phyloP scores from a whole-genome alignment of 2,888 invertebrate species.

The Pammene aurita region DNA sequence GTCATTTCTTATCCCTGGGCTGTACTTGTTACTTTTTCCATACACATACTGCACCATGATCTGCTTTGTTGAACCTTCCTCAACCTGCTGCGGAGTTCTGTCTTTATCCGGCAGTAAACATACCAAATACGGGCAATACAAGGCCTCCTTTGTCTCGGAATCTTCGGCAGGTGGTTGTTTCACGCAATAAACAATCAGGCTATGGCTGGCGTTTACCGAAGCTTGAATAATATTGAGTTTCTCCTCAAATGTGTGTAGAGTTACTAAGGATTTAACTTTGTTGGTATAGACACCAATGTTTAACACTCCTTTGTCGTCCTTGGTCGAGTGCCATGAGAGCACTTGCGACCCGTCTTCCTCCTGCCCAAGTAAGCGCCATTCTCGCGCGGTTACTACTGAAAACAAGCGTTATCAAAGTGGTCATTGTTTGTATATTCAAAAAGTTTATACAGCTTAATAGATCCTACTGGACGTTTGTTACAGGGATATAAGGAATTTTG shows the following conservation, averaged over 20 bases:
- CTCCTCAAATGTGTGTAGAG: constrained; percentile 85
- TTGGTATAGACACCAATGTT: constrained; percentile 85
- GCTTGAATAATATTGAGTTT: constrained; percentile 90
- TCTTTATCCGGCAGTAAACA: constrained; percentile 79
- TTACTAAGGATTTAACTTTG: constrained; percentile 82
- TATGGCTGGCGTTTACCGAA: constrained; percentile 87
- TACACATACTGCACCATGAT: constrained; percentile 91
- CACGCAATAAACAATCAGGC: constrained; percentile 86
- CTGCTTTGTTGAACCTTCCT: constrained; percentile 86
- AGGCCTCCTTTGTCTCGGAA: constrained; percentile 61
- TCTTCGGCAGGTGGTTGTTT: constrained; percentile 77
- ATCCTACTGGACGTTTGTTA: neutral
- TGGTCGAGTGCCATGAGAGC: constrained; percentile 85
- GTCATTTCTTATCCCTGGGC: constrained; percentile 81
- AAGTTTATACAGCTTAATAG: too few relatives aligned
- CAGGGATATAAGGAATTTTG: neutral
- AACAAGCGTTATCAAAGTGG: constrained; percentile 36
- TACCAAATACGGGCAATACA: constrained; percentile 86
- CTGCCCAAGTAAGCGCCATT: constrained; percentile 92
- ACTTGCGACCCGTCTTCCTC: constrained; percentile 90
- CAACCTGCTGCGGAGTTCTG: constrained; percentile 64
- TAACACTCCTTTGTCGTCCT: constrained; percentile 59
- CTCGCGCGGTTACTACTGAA: constrained; percentile 85
- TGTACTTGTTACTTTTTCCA: constrained; percentile 81
- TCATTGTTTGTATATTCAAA: neutral